phyloP scores from a whole-genome alignment of 2,113 vertebrate genomes.

The Bubalus kerabau region DNA sequence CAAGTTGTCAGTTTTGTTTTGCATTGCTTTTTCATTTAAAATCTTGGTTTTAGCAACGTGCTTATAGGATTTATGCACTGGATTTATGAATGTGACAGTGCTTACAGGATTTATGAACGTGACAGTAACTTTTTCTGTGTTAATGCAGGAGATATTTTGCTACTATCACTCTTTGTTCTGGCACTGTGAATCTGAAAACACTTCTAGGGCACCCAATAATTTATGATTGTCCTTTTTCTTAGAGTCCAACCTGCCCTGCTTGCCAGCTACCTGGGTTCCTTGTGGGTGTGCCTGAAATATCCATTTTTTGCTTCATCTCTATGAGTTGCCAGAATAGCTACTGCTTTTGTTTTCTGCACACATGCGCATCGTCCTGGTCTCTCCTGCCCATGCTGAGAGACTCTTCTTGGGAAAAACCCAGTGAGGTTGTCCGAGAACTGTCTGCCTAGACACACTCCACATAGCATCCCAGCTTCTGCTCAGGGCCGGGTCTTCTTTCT shows the following conservation, averaged over 20 bases:
- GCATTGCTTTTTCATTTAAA: not conserved
- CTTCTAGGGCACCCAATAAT: not conserved
- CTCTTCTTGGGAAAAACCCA: not conserved
- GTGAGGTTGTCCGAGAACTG: not conserved
- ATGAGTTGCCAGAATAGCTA: not conserved
- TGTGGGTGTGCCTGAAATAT: not conserved
- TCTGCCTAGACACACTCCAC: not conserved
- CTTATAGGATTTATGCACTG: not conserved
- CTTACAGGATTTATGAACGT: not conserved
- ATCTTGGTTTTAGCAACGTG: not conserved
- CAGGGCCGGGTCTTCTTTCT: not conserved
- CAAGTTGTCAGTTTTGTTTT: not conserved
- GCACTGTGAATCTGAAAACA: not conserved
- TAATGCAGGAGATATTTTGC: not conserved
- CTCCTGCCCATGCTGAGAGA: not conserved
- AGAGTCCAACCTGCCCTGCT: not conserved
- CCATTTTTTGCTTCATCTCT: not conserved
- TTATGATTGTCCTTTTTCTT: not conserved
- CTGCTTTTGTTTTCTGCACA: not conserved
- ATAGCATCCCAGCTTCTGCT: not conserved
- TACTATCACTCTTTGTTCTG: not conserved
- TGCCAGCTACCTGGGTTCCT: not conserved
- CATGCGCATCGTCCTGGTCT: not conserved
- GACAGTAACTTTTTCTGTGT: not conserved
- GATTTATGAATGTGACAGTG: not conserved